A percentile compares a stretch with the other conserved stretches of the same genome.
phyloP scores from a whole-genome alignment of 2,113 vertebrate species.

The Hyperopisus bebe region DNA sequence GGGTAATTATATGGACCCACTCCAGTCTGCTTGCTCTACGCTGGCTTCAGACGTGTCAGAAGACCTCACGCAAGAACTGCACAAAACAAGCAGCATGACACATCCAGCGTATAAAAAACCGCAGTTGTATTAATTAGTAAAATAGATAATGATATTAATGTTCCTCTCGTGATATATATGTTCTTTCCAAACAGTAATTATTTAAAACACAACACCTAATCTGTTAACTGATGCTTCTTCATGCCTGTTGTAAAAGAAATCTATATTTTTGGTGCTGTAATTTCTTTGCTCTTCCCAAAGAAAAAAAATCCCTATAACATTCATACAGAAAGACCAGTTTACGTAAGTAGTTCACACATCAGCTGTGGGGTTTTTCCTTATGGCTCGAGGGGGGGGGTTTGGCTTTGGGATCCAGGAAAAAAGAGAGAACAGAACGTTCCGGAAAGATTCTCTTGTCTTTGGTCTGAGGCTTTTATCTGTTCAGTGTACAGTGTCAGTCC shows the following conservation, averaged over 20 bases:
- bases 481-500: constrained; percentile 51
- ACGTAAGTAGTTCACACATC: neutral
- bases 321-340: neutral
- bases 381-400: neutral
- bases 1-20: neutral
- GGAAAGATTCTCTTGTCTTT: neutral
- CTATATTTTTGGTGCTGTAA: neutral
- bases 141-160: neutral
- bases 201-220: neutral
- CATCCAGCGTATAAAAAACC: neutral
- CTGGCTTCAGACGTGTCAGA: neutral
- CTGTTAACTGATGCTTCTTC: neutral
- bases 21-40: neutral
- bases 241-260: neutral
- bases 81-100: neutral
- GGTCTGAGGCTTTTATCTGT: constrained; percentile 39
- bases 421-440: neutral
- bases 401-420: neutral
- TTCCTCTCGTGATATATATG: neutral
- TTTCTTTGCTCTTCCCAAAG: neutral
- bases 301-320: neutral
- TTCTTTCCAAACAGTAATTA: constrained; percentile 3
- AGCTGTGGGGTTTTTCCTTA: neutral
- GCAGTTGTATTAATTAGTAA: neutral
- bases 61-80: neutral